phyloP scores from a whole-genome alignment of 1,140 invertebrate species.

The Meloidogyne floridensis region DNA sequence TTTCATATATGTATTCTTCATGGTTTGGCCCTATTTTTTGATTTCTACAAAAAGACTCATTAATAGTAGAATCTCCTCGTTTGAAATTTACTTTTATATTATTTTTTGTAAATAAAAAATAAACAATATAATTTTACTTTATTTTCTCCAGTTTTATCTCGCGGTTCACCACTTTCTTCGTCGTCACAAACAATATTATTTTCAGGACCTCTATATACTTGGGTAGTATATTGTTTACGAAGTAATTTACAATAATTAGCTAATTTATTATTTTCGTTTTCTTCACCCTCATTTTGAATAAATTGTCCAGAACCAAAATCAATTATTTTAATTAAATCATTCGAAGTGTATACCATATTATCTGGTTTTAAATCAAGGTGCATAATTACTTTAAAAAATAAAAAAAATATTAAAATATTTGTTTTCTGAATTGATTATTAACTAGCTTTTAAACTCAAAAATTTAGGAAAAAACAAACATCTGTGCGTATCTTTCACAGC shows the following conservation, averaged over 20 bases:
- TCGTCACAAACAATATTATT: not conserved
- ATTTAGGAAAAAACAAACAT: not conserved
- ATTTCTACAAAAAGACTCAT: too few relatives aligned
- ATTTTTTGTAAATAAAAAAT: too few relatives aligned
- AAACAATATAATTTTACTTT: not conserved
- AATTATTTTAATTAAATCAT: not conserved
- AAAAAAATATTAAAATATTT: too few relatives aligned
- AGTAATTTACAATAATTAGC: conserved; percentile 10
- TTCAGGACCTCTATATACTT: not conserved
- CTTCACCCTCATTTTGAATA: not conserved
- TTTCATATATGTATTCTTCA: too few relatives aligned
- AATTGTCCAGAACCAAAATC: conserved; percentile 1
- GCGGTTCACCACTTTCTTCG: not conserved
- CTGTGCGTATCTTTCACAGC: conserved; percentile 8
- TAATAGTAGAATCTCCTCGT: too few relatives aligned
- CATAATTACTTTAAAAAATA: not conserved
- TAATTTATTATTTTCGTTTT: not conserved
- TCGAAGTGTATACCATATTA: not conserved
- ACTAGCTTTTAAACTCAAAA: not conserved
- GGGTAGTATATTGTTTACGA: not conserved
- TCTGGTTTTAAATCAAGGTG: conserved; percentile 3
- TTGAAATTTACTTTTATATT: too few relatives aligned
- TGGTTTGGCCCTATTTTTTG: too few relatives aligned
- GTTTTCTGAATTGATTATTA: too few relatives aligned
- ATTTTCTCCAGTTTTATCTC: not conserved